Conservation (phyloP, 2,797 vertebrate species). For the Hybognathus amarus region DNA sequence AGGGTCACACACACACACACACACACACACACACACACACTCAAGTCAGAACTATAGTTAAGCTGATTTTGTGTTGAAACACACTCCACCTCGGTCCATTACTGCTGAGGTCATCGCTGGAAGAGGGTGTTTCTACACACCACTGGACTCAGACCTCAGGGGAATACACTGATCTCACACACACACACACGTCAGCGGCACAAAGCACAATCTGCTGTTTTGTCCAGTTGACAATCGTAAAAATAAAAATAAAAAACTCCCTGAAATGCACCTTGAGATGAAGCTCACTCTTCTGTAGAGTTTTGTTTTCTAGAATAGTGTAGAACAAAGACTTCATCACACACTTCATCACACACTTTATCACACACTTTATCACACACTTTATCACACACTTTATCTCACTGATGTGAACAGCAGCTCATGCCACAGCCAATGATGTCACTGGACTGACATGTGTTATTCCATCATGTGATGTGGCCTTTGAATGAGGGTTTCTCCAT, state of each 20-base stretch:
- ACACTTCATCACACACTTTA: not conserved
- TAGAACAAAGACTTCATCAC: not conserved
- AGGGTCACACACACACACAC: conserved; percentile 78
- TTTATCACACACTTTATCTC: not conserved
- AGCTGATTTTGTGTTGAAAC: not conserved
- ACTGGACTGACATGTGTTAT: conserved; percentile 12
- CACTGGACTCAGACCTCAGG: not conserved
- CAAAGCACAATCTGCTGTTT: not conserved
- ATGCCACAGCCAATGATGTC: conserved; percentile 23
- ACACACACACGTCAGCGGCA: not conserved
- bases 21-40: too few relatives aligned
- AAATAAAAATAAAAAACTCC: not conserved
- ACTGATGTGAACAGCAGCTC: not conserved
- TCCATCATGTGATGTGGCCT: conserved; percentile 23
- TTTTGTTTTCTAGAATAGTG: not conserved
- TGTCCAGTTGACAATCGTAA: not conserved
- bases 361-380: not conserved
- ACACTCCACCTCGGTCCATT: conserved; percentile 11
- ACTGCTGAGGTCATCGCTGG: conserved; percentile 8
- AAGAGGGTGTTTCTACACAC: not conserved
- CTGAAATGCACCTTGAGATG: not conserved
- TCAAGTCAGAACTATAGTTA: too few relatives aligned
- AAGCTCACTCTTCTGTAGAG: not conserved
- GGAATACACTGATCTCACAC: conserved; percentile 22
- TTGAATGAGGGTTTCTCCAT: conserved; percentile 31